Evolutionary conservation across 23 tunicate genomes (phyloP).

Genomic region (Halocynthia aurantium): DNA sequence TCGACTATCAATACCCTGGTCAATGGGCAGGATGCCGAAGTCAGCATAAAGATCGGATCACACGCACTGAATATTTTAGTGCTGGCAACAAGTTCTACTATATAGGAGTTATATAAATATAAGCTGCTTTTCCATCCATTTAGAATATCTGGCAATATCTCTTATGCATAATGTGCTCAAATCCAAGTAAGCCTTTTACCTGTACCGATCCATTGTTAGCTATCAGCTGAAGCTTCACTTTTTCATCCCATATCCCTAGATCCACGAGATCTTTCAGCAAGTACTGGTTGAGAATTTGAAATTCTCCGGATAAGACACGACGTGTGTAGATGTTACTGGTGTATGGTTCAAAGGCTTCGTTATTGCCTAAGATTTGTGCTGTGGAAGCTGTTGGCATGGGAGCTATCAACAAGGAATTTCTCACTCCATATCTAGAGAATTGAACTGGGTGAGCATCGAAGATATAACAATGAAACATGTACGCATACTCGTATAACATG

Average conservation of each 20-base stretch:
- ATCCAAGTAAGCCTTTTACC: slow-evolving; percentile 23
- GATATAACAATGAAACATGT: background rate
- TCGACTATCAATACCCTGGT: no score
- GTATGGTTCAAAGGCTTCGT: slow-evolving; percentile 97
- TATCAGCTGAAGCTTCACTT: slow-evolving; percentile 89
- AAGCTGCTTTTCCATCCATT: no score
- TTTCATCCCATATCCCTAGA: slow-evolving; percentile 83
- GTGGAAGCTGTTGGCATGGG: slow-evolving; percentile 99
- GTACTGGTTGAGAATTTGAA: slow-evolving; percentile 93
- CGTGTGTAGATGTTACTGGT: slow-evolving; percentile 97
- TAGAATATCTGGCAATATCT: no score
- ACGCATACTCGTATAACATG: background rate
- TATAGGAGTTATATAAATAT: no score
- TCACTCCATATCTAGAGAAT: slow-evolving; percentile 66
- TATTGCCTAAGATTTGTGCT: slow-evolving; percentile 98
- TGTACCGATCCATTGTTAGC: slow-evolving; percentile 88
- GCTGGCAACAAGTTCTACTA: no score
- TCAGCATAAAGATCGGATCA: no score
- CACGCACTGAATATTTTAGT: no score
- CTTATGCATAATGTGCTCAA: background rate
- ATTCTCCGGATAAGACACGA: slow-evolving; percentile 95
- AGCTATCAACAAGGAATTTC: slow-evolving; percentile 86
- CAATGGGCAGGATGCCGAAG: no score
- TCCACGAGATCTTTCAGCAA: slow-evolving; percentile 82
- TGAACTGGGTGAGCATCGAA: background rate